phyloP scores from a whole-genome alignment of 2,113 vertebrate genomes.

The Mirza zaza region DNA sequence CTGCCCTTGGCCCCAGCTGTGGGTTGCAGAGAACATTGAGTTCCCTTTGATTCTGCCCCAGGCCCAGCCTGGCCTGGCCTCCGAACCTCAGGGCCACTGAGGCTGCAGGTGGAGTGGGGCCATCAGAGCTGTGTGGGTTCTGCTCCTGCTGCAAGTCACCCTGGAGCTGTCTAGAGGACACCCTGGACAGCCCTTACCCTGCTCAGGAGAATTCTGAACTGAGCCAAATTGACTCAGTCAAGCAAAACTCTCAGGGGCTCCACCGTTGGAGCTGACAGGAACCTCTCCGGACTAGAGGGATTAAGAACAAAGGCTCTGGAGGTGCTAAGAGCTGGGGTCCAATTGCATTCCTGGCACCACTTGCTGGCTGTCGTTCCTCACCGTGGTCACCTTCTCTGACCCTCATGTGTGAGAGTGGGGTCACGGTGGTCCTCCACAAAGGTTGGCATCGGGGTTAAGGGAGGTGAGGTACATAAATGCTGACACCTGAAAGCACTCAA shows the following conservation, averaged over 20 bases:
- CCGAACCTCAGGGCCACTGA: not conserved
- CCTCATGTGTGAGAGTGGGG: accelerated
- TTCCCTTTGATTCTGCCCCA: not conserved
- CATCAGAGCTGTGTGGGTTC: not conserved
- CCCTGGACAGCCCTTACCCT: no score
- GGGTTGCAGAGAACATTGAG: not conserved
- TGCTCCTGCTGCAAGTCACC: not conserved
- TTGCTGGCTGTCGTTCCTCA: not conserved
- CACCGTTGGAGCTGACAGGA: not conserved
- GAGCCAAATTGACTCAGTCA: not conserved
- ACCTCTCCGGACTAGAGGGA: not conserved
- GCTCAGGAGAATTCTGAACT: not conserved
- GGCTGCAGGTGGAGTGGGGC: not conserved
- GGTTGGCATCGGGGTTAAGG: not conserved
- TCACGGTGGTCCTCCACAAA: not conserved
- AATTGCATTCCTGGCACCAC: not conserved
- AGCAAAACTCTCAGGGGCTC: not conserved
- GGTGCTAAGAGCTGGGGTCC: not conserved
- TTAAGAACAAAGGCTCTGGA: not conserved
- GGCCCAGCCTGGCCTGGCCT: not conserved
- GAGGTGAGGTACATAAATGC: no score
- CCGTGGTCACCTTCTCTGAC: not conserved
- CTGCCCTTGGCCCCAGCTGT: not conserved
- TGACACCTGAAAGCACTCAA: accelerated
- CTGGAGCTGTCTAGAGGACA: not conserved